These are phyloP conservation scores for Isoperla grammatica DNA, from an alignment of 2,888 invertebrate genomes.

Conservation along the genomic window DNA sequence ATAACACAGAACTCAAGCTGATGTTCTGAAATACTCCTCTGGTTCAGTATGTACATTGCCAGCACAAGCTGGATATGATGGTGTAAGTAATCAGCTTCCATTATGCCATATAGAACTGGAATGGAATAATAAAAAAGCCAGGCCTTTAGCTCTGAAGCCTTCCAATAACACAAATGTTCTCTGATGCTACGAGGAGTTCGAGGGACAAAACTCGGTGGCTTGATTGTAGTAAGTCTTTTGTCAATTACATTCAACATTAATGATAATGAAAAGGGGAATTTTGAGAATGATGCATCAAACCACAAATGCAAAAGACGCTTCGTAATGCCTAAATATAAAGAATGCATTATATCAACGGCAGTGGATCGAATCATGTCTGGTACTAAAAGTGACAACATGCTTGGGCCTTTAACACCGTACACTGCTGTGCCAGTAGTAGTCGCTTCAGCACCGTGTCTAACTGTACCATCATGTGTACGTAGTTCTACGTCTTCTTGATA, in stretches of 20 bases:
- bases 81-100: conserved; percentile 28
- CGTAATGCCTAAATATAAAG: conserved; percentile 12
- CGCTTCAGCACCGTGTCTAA: conserved; percentile 16
- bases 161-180: conserved; percentile 29
- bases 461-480: conserved; percentile 14
- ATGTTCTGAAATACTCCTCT: conserved; percentile 24
- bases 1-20: conserved; percentile 12
- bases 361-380: conserved; percentile 18
- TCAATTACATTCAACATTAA: conserved; percentile 21
- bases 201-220: conserved; percentile 28
- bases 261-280: conserved; percentile 21
- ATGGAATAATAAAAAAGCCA: conserved; percentile 31
- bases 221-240: conserved; percentile 21
- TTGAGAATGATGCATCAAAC: conserved; percentile 20
- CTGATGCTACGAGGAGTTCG: conserved; percentile 27
- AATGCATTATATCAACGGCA: conserved; percentile 20
- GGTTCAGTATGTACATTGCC: conserved; percentile 28
- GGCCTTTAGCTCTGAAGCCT: conserved; percentile 31
- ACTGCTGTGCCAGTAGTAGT: conserved; percentile 1
- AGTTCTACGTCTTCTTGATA: conserved; percentile 6
- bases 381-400: conserved; percentile 15
- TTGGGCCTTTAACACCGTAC: conserved; percentile 20
- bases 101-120: conserved; percentile 29
- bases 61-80: conserved; percentile 31
- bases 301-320: conserved; percentile 19